phyloP scores from a whole-genome alignment of 1,140 invertebrate genomes.

The Lasaia peninsularis region DNA sequence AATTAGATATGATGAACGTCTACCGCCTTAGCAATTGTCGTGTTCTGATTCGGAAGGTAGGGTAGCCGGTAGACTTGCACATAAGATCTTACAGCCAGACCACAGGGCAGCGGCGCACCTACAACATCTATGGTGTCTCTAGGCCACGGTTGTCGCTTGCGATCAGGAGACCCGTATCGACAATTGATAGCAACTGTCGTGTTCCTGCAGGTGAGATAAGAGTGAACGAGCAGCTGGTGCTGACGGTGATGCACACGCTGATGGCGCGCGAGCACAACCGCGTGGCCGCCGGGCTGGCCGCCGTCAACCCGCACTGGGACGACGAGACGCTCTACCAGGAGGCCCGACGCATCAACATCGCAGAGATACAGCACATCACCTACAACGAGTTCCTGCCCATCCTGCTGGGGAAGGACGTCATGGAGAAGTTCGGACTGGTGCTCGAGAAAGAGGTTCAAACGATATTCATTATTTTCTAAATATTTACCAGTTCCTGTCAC shows the following conservation, averaged over 20 bases:
- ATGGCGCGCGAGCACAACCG: slow-evolving; percentile 94
- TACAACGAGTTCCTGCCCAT: slow-evolving; percentile 97
- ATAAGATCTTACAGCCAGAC: too few species aligned
- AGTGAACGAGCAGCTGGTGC: slow-evolving; percentile 94
- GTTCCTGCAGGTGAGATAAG: slow-evolving; percentile 88
- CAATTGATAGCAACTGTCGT: not conserved
- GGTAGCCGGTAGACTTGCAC: too few species aligned
- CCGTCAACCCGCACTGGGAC: slow-evolving; percentile 95
- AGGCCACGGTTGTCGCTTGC: too few species aligned
- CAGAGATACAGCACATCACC: slow-evolving; percentile 94
- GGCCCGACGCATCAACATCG: slow-evolving; percentile 91
- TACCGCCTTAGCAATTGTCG: too few species aligned
- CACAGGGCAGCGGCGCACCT: too few species aligned
- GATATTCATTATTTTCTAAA: not conserved
- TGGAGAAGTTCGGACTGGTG: slow-evolving; percentile 93
- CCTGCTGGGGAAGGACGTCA: slow-evolving; percentile 93
- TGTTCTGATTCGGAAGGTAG: too few species aligned
- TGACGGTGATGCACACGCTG: slow-evolving; percentile 94
- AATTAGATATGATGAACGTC: too few species aligned
- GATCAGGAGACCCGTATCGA: too few species aligned
- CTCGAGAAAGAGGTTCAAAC: slow-evolving; percentile 85
- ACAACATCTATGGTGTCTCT: too few species aligned
- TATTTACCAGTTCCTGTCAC: too few species aligned
- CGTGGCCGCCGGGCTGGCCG: slow-evolving; percentile 84
- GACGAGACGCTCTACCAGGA: slow-evolving; percentile 97